A percentile compares a stretch with the other conserved stretches of the same genome.
Evolutionary conservation across 2,113 vertebrate genomes (phyloP).

Genomic region (Odontesthes bonariensis): DNA sequence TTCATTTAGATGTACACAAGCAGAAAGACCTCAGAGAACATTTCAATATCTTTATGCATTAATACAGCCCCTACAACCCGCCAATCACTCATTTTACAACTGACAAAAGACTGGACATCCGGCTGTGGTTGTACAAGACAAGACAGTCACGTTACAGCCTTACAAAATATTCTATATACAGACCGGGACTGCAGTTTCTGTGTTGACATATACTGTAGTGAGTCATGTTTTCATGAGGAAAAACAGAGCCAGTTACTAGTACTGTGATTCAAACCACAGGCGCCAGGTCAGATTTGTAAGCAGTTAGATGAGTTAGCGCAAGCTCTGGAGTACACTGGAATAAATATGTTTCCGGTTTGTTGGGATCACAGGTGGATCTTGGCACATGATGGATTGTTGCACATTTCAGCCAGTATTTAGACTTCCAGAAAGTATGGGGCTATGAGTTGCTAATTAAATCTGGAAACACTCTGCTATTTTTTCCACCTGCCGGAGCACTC

Average conservation of each 20-base stretch:
- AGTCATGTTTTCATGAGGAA: constrained; percentile 17
- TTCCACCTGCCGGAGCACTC: constrained; percentile 10
- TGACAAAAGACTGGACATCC: constrained; percentile 6
- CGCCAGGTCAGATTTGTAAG: constrained; percentile 16
- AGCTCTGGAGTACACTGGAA: constrained; percentile 20
- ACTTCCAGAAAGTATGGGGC: background rate
- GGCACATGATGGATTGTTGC: constrained; percentile 33
- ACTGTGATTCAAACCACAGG: background rate
- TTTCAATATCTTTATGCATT: constrained; percentile 61
- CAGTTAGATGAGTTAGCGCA: constrained; percentile 27
- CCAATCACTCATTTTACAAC: constrained; percentile 53
- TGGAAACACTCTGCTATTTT: constrained; percentile 19
- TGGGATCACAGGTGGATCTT: background rate
- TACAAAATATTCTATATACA: constrained; percentile 64
- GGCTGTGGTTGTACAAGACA: constrained; percentile 58
- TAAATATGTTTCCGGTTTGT: constrained; percentile 29
- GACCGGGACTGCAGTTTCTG: constrained; percentile 5
- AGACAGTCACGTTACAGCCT: constrained; percentile 54
- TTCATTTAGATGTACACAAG: constrained; percentile 41
- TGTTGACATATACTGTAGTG: background rate
- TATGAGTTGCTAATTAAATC: constrained; percentile 28
- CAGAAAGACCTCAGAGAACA: constrained; percentile 27
- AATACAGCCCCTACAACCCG: constrained; percentile 20
- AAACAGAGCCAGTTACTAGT: constrained; percentile 18
- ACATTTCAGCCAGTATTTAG: constrained; percentile 30